These are phyloP conservation scores for Catharus ustulatus DNA, from an alignment of 2,797 vertebrate genomes.

Conservation along the genomic window DNA sequence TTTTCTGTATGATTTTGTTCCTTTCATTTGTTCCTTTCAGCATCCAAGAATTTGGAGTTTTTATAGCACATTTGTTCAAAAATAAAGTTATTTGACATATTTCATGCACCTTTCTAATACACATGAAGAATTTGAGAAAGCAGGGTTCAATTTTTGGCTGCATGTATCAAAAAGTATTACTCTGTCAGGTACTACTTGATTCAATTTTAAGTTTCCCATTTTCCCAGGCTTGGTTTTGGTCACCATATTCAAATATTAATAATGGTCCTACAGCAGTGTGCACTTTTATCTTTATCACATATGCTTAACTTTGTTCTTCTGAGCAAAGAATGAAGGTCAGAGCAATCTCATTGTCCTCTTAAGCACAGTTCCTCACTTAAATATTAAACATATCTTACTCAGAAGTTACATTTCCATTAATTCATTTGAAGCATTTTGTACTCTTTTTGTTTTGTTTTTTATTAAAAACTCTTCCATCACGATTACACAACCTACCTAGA, in stretches of 20 bases:
- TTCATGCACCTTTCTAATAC: background rate
- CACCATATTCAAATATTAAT: background rate
- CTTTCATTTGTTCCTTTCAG: background rate
- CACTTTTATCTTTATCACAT: slow-evolving; percentile 17
- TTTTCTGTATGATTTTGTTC: background rate
- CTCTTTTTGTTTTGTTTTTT: background rate
- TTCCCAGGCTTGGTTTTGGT: background rate
- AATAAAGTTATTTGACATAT: background rate
- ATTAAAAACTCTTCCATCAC: background rate
- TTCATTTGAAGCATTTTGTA: background rate
- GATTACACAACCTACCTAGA: background rate
- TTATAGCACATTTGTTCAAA: background rate
- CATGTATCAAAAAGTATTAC: background rate
- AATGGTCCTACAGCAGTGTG: background rate
- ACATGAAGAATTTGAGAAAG: background rate
- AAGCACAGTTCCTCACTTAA: background rate
- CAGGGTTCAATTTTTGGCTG: background rate
- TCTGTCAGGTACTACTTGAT: background rate
- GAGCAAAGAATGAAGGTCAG: slow-evolving; percentile 50
- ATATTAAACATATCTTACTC: background rate
- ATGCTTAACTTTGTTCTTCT: slow-evolving; percentile 3
- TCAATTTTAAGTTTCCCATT: background rate
- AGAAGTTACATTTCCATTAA: background rate
- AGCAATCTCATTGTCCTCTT: background rate
- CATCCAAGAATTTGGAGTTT: background rate